Evolutionary conservation across 2,888 invertebrate species (phyloP), one percentile per base, ranked within the genome.

Genomic region (Platycheirus rosarum): DNA sequence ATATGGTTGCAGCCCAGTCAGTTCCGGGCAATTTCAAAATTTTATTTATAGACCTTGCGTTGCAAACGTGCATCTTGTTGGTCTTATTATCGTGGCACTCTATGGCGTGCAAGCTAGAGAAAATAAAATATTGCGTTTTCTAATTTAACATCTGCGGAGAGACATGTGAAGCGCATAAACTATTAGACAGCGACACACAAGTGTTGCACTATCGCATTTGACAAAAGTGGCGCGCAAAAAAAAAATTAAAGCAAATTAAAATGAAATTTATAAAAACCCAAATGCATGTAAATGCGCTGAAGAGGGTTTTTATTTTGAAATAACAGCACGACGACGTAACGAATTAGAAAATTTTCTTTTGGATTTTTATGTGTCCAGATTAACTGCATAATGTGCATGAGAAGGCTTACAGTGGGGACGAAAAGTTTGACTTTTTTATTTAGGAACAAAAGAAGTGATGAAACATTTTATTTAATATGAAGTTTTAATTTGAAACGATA

Each of bases 21-120:
- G 82, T 82, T 82, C 82, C 82, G 82, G 77, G 82, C 82, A 73
- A 82, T 82, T 82, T 82, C 66, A 63, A 82, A 40, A 68, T 57
- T 71, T 51, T 82, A 82, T 82, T 82, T 82, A 73, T 82, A 82
- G 77, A 77, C 68, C 49, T 66, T 66, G 44, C 51, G 18, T 13
- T 62, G 76, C 57, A 62, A 55, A 57, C 29, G 23, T 57, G 48
- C 16, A 46, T 75, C 29, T 32, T 32, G 49, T 69, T 42, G 32
- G 68, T 53, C 60, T 40, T n/a, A n/a, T n/a, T n/a, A n/a, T 60
- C 37, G 35, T 20, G 9, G 1, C 14, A 55, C 26, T 8, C 48
- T 48, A n/a, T 51, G 37, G 51, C 23, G 42, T 37, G 9, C 29
- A 37, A 16, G 51, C 20, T 57, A 40, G 29, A 14, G 57, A 82